A percentile compares a stretch with the other conserved stretches of the same genome.
phyloP scores from a whole-genome alignment of 2,797 vertebrate genomes.

The Heterohyrax brucei region DNA sequence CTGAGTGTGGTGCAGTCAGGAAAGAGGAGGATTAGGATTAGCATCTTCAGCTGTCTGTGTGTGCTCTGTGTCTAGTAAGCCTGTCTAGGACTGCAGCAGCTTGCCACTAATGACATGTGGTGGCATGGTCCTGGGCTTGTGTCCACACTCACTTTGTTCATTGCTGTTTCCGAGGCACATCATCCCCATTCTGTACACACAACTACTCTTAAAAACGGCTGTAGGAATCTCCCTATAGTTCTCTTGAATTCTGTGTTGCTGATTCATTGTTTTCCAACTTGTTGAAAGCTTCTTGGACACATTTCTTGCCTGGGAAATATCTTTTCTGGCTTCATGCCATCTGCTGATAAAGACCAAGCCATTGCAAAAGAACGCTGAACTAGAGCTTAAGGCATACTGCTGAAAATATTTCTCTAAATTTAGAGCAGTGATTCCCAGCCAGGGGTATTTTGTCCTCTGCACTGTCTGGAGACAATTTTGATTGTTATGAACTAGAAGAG shows the following conservation, averaged over 20 bases:
- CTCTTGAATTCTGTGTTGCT: background rate
- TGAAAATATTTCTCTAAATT: background rate
- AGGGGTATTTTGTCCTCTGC: background rate
- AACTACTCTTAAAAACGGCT: background rate
- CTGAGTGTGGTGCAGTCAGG: background rate
- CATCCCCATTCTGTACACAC: background rate
- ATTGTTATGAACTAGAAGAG: background rate
- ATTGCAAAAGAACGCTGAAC: background rate
- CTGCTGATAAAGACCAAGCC: background rate
- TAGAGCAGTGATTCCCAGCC: background rate
- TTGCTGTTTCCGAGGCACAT: background rate
- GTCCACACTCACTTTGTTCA: background rate
- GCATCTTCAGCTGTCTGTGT: fast-evolving
- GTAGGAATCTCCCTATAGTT: background rate
- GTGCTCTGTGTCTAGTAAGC: background rate
- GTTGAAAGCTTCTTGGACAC: conserved; percentile 28
- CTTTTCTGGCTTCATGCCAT: background rate
- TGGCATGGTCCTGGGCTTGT: background rate
- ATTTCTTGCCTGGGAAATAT: background rate
- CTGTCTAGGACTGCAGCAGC: background rate
- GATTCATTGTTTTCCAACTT: background rate
- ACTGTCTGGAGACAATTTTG: background rate
- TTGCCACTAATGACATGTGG: background rate
- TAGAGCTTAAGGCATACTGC: background rate
- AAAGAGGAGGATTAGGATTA: background rate